Base-by-base conservation (phyloP, 2,113 vertebrate genomes). In the Sula dactylatra region DNA sequence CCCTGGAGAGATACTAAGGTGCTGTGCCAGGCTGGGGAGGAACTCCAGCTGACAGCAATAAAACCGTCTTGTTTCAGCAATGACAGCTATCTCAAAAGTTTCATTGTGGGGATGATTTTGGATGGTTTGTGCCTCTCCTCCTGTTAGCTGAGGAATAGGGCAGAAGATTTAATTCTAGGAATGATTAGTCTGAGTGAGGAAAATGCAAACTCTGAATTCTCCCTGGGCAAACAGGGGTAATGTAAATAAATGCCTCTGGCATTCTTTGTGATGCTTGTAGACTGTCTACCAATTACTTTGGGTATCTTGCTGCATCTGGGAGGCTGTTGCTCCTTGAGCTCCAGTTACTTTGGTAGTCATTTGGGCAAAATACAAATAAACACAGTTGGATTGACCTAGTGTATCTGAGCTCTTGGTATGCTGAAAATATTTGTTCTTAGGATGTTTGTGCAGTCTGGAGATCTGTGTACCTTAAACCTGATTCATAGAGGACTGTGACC, bases 341-440 rank as follows among this genome's bases (percentile, higher is more conserved):
- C 61, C 0, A 0, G 87, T 66, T 80, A 58, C 84, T 95, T 94
- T 3, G 5, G 70, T 1, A 11, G 49, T 40, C 74, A 87, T 91
- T 95, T 95, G 91, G 73, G 62, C 0, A 18, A 89, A 97, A 94
- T 85, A 93, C 94, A 96, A 89, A 94, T 79, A 96, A 95, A 95
- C 94, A 81, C 21, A 25, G n/a, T 92, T 71, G 89, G 93, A 82
- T 85, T 85, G 84, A 89, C 88, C 62, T 65, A 73, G 89, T 16
- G 8, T 93, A 77, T 95, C 91, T 89, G 91, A 93, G 94, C 66
- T 65, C 91, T 95, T 91, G 95, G 96, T 91, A 97, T 96, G 95
- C 95, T 93, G 86, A 58, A 95, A 96, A 95, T 95, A 62, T 95
- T 96, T 96, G 93, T 95, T 96, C 94, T 94, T 54, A 15, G 94